Evolutionary conservation across 1,140 invertebrate species (phyloP), one percentile per base, ranked within the genome.

Genomic region (Littorina saxatilis): DNA sequence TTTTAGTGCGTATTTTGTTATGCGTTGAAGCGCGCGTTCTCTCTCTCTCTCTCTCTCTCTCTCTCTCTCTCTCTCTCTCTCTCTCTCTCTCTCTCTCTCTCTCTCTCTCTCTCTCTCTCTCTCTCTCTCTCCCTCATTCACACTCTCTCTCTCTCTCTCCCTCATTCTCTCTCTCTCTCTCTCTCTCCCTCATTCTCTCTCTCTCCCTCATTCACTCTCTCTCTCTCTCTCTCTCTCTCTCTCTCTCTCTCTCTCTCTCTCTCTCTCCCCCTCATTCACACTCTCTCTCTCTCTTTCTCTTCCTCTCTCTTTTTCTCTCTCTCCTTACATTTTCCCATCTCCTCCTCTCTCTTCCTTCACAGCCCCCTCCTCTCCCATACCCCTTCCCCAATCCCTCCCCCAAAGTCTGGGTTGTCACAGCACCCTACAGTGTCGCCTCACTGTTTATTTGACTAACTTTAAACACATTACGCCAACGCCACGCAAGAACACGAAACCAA

Each of bases 361-460:
- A n/a, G 7, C 68, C 35, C 35, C n/a, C 37, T 1, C 5, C 68
- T 13, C 7, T 2, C 68, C 35, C 37, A 5, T 15, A 7, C 68
- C 68, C 68, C 37, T 9, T 72, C 35, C 23, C 20, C 68, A 1
- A 20, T 32, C 23, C 40, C 20, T 47, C 23, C 43, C 1, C n/a
- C 27, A 50, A 20, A 5, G 35, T 32, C 11, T 52, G 40, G 50
- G 40, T 73, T 73, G 40, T 73, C 70, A 52, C 17, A n/a, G n/a
- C n/a, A 50, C 70, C 13, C 17, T n/a, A 13, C 17, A 27, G 35
- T 72, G 70, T 9, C 70, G 2, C 40, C 1, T 20, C 9, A 20
- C 7, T 50, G 43, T 50, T 73, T 50, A 50, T 73, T 73, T 73
- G 40, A 73, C n/a, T 73, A 50, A 27, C 20, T 50, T 15, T 47